Evolutionary conservation across 2,888 invertebrate genomes (phyloP), one percentile per base, ranked within the genome.

Genomic region (Portevinia maculata): DNA sequence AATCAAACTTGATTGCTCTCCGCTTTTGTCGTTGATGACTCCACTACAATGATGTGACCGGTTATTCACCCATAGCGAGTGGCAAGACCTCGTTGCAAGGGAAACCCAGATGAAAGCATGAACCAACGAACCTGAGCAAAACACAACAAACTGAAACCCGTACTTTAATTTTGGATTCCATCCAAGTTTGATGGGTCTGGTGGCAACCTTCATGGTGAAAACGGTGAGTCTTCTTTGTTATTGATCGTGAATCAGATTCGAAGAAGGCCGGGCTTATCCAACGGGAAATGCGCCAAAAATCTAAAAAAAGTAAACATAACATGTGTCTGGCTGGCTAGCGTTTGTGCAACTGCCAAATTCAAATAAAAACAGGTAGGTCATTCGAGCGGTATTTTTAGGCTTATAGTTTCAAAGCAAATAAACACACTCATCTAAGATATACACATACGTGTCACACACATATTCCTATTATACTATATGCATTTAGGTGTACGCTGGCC

Each of bases 41-140:
- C 55, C 74, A 75, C 57, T 39, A 7, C 39, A 44, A n/a, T 11
- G 55, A 62, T 75, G 57, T 79, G 79, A 79, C 79, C 79, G 79
- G 79, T 79, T 79, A 79, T 79, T 79, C 79, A 79, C 79, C 79
- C 79, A 79, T 79, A 75, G 79, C 75, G 34, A 71, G 67, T 32
- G 44, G 32, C 55, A 62, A 11, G 48, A 69, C 9, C 48, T 24
- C 5, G 24, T 24, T 24, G 24, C 24, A 55, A 55, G 41, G 67
- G 48, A 50, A 79, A 55, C 74, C 60, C 74, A 46, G 53, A 79
- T 79, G 64, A 67, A 79, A 74, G 74, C 60, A 67, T 67, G 60
- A 59, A 74, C 74, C 60, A 55, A 70, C 62, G 70, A 76, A 67
- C 48, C 60, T 67, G 60, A 48, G 67, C 67, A 69, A 67, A 79